These are phyloP conservation scores for Planiliza haematocheilus DNA, from an alignment of 2,113 vertebrate genomes.

Conservation along the genomic window DNA sequence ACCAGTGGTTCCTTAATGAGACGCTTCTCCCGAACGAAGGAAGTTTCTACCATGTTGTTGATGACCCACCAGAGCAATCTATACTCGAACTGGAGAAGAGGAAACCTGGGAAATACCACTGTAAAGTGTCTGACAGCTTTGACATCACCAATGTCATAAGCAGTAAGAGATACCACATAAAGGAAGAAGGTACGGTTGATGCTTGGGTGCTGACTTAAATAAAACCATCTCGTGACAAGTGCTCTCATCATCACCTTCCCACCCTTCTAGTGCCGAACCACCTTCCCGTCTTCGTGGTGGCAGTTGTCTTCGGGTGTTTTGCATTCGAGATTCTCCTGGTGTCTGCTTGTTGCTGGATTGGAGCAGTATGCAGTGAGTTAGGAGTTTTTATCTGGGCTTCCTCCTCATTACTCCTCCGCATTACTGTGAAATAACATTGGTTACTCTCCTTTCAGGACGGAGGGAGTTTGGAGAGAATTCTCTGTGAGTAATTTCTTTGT, in stretches of 20 bases:
- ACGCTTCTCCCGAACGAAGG: conserved; percentile 45
- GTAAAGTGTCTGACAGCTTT: conserved; percentile 74
- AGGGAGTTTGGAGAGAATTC: conserved; percentile 20
- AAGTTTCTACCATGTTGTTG: conserved; percentile 48
- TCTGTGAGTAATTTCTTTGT: conserved; percentile 59
- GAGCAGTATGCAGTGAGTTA: conserved; percentile 68
- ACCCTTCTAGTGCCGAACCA: conserved; percentile 63
- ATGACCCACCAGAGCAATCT: conserved; percentile 45
- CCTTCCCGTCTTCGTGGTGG: conserved; percentile 49
- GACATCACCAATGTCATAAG: conserved; percentile 62
- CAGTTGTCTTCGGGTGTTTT: conserved; percentile 74
- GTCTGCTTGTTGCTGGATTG: conserved; percentile 63
- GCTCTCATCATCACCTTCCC: conserved; percentile 8
- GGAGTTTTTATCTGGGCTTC: neutral
- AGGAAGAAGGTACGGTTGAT: conserved; percentile 67
- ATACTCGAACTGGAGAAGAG: conserved; percentile 33
- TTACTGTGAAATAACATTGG: neutral
- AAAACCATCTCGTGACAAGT: neutral
- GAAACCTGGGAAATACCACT: conserved; percentile 75
- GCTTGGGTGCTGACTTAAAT: neutral
- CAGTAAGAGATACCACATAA: conserved; percentile 56
- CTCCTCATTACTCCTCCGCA: neutral
- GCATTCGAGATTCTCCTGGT: conserved; percentile 57
- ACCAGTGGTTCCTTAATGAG: conserved; percentile 77
- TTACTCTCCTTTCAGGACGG: conserved; percentile 48